Percentiles rank a stretch among this genome's conserved stretches.
These are phyloP conservation scores for Nephrotoma flavescens DNA, from an alignment of 2,888 invertebrate species.

Conservation along the genomic window DNA sequence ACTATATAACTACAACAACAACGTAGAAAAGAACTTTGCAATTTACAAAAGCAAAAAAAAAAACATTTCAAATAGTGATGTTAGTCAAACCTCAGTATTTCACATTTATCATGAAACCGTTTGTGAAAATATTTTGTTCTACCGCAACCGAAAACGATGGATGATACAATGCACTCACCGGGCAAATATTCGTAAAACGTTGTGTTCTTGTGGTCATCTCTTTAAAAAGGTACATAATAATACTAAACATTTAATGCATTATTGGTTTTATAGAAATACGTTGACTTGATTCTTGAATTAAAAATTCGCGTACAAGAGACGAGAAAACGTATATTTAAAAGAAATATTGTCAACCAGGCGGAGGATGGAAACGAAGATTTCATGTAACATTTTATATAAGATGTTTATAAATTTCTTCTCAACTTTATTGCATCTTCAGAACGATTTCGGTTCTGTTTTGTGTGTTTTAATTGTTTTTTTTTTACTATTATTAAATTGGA, in stretches of 20 bases:
- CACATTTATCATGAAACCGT: neutral
- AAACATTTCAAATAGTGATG: neutral
- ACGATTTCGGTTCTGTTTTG: neutral
- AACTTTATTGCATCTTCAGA: neutral
- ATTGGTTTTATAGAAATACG: neutral
- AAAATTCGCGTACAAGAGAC: neutral
- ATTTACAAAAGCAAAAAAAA: neutral
- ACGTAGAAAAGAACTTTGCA: neutral
- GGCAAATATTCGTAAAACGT: neutral
- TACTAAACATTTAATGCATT: neutral
- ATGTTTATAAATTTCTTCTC: neutral
- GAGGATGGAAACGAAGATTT: neutral
- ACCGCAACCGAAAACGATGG: neutral
- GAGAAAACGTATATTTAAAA: neutral
- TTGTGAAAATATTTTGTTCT: neutral
- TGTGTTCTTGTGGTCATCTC: neutral
- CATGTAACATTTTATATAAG: neutral
- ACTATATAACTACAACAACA: neutral
- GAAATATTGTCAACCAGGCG: neutral
- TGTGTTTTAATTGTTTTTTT: neutral
- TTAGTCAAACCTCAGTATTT: neutral
- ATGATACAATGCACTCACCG: neutral
- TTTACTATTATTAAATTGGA: neutral
- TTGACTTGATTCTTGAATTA: neutral
- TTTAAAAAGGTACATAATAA: neutral